Conservation (phyloP, 1,140 invertebrate species). For the Drosophila aff. region DNA sequence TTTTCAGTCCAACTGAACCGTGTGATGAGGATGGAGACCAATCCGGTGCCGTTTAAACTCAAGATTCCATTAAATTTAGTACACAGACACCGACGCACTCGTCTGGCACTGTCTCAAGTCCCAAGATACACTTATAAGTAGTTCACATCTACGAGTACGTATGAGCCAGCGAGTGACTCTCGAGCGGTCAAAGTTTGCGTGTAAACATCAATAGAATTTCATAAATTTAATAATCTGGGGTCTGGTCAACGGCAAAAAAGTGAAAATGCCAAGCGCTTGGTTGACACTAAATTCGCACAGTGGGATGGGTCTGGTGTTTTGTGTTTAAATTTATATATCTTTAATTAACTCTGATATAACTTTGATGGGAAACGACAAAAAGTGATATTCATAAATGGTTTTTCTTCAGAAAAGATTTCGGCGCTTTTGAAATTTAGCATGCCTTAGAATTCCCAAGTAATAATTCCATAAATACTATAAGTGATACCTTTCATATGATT, state of each 20-base stretch:
- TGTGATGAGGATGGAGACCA: constrained; percentile 49
- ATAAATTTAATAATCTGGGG: constrained; percentile 81
- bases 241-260: constrained; percentile 66
- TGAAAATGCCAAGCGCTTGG: constrained; percentile 62
- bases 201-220: constrained; percentile 82
- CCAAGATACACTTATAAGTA: constrained; percentile 15
- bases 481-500: neutral
- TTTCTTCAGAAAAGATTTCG: neutral
- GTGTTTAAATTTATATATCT: too few relatives aligned
- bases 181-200: constrained; percentile 80
- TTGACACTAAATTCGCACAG: constrained; percentile 59
- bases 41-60: constrained; percentile 66
- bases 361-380: too few relatives aligned
- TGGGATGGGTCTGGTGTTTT: constrained; percentile 3
- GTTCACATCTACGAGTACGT: constrained; percentile 18
- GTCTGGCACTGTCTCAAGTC: constrained; percentile 57
- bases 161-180: constrained; percentile 34
- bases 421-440: neutral
- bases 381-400: too few relatives aligned
- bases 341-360: neutral
- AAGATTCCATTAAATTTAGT: constrained; percentile 75
- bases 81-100: constrained; percentile 57
- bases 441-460: neutral
- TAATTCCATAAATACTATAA: too few relatives aligned
- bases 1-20: constrained; percentile 65